phyloP scores from a whole-genome alignment of 2,888 invertebrate genomes.

The Ganaspis brasiliensis region DNA sequence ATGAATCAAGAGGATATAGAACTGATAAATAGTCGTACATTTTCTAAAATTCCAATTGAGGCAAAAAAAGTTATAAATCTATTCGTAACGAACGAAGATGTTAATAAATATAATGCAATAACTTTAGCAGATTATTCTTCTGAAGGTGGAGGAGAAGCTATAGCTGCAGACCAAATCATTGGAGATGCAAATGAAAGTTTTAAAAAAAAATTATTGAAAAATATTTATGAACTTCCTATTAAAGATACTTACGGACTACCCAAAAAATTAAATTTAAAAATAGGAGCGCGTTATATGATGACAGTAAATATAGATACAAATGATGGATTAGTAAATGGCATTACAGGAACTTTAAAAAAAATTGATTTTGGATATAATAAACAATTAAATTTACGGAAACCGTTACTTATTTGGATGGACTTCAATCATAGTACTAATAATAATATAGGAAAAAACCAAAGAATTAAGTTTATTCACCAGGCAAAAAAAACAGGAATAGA shows the following conservation, averaged over 20 bases:
- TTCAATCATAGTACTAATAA: constrained; percentile 25
- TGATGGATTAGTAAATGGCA: constrained; percentile 45
- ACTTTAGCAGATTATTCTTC: not conserved
- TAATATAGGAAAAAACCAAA: too few relatives aligned
- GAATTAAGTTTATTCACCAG: too few relatives aligned
- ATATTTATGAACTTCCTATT: constrained; percentile 29
- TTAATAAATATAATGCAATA: constrained; percentile 43
- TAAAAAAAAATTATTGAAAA: constrained; percentile 44
- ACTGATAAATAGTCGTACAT: constrained; percentile 1
- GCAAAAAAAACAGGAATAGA: too few relatives aligned
- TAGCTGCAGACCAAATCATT: constrained; percentile 10
- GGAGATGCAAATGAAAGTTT: constrained; percentile 28
- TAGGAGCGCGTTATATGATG: constrained; percentile 50
- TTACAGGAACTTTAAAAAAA: constrained; percentile 33
- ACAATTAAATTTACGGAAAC: constrained; percentile 21
- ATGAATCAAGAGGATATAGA: constrained; percentile 5
- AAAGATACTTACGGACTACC: constrained; percentile 45
- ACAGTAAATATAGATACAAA: constrained; percentile 45
- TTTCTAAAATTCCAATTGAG: not conserved
- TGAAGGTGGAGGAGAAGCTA: not conserved
- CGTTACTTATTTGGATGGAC: not conserved
- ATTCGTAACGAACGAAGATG: constrained; percentile 47
- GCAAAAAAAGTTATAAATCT: constrained; percentile 44
- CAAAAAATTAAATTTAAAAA: constrained; percentile 41
- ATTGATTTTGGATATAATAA: constrained; percentile 46